phyloP scores from a whole-genome alignment of 2,888 invertebrate genomes.

The Agrochola circellaris region DNA sequence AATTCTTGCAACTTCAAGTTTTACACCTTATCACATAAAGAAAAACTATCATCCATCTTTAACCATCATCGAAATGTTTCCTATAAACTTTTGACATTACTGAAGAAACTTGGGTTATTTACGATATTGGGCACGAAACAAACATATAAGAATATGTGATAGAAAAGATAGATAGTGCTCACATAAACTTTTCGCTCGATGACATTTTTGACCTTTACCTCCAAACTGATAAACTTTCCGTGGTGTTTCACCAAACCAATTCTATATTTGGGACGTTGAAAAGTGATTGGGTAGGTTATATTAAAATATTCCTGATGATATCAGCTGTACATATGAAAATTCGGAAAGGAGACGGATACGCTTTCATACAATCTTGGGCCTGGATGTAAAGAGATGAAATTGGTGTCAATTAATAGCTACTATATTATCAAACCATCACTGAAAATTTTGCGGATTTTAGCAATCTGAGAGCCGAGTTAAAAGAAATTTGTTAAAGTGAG shows the following conservation, averaged over 20 bases:
- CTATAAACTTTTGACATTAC: slow-evolving; percentile 15
- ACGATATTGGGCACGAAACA: slow-evolving; percentile 15
- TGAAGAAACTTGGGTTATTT: slow-evolving; percentile 29
- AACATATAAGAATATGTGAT: slow-evolving; percentile 8
- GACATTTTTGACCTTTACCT: not conserved
- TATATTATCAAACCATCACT: too few relatives aligned
- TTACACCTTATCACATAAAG: not conserved
- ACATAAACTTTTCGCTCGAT: not conserved
- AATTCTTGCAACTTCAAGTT: not conserved
- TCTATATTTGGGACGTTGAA: not conserved
- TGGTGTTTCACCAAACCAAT: not conserved
- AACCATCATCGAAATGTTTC: not conserved
- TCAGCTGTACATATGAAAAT: too few relatives aligned
- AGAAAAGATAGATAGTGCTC: not conserved
- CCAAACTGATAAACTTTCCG: not conserved
- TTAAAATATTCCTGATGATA: not conserved
- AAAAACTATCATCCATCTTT: slow-evolving; percentile 29
- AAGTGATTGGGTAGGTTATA: not conserved
- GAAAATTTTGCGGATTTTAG: too few relatives aligned
- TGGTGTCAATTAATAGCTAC: too few relatives aligned
- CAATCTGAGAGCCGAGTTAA: too few relatives aligned
- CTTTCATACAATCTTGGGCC: too few relatives aligned
- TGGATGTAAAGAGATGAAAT: too few relatives aligned
- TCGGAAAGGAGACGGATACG: too few relatives aligned
- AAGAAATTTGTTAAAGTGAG: too few relatives aligned